A percentile compares a stretch with the other conserved stretches of the same genome.
Evolutionary conservation across 2,797 vertebrate species (phyloP).

Genomic region (Bradypodion pumilum): DNA sequence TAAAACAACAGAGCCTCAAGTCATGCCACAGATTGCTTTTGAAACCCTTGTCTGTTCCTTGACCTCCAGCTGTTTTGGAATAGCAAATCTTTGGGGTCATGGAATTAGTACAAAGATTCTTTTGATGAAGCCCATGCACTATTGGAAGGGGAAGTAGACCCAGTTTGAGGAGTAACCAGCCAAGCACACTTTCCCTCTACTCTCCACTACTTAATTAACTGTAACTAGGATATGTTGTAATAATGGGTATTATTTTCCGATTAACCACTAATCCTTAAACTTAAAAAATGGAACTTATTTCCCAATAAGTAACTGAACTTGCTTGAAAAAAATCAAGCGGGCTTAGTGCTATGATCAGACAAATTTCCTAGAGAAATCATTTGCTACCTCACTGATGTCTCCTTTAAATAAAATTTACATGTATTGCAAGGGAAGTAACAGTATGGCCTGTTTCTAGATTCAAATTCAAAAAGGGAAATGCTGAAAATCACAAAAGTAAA

Average conservation of each 20-base stretch:
- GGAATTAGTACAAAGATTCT: background rate
- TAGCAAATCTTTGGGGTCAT: background rate
- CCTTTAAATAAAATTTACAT: background rate
- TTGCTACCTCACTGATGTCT: background rate
- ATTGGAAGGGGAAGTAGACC: background rate
- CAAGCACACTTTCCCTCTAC: no score
- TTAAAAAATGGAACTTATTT: background rate
- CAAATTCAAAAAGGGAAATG: background rate
- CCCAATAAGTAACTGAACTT: background rate
- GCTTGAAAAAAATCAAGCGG: constrained; percentile 1
- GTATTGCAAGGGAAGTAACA: background rate
- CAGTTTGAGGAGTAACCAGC: background rate
- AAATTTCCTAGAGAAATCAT: background rate
- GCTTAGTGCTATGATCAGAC: background rate
- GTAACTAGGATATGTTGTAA: no score
- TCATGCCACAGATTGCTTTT: background rate
- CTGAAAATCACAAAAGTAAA: background rate
- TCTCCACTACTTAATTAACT: background rate
- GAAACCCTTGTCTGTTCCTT: background rate
- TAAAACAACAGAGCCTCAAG: background rate
- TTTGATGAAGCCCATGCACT: background rate
- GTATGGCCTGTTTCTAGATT: background rate
- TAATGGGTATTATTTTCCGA: background rate
- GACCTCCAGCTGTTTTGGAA: background rate
- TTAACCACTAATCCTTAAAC: background rate